Base-by-base conservation (phyloP, 2,113 vertebrate species). In the Malurus cyaneus region DNA sequence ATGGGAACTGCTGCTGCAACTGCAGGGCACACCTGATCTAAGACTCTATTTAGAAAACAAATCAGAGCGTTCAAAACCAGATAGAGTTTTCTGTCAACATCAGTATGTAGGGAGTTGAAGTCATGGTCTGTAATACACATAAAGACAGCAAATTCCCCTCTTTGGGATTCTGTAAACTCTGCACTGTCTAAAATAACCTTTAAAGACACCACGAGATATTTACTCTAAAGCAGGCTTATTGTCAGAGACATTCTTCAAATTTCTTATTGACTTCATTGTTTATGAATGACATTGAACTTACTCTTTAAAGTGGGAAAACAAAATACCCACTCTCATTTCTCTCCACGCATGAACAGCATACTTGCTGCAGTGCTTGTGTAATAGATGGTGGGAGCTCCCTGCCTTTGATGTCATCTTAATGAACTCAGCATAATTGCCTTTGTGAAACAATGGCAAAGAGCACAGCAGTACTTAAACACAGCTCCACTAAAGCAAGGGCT, bases 361-460 rank as follows among this genome's bases (percentile, higher is more conserved):
- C 53, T 95, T 72, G 44, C 53, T 59, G 21, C 25, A 77, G 41
- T 36, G 36, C 12, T 57, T 11, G 31, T 61, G 76, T 69, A 78
- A 74, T 56, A 88, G 54, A 77, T 86, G 25, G 60, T 88, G 82
- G 47, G 56, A 94, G 32, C 79, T 64, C 70, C 73, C 54, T 88
- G 81, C 57, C 72, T 86, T 88, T 80, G 56, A 64, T 91, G 73
- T 29, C 2, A 3, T 74, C 87, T 66, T 93, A 89, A 95, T 82
- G 92, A 85, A 90, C 67, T 76, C 66, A 73, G 70, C 24, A 32
- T 91, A 93, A 94, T 34, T 85, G 56, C 54, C 53, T 84, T 59
- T 86, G 61, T 70, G 46, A 76, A 93, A 93, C 59, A 83, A 90
- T 26, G 39, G 71, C 73, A 87, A 92, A 70, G 82, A 95, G 74